phyloP scores from a whole-genome alignment of 2,888 invertebrate genomes.

The Unio delphinus region DNA sequence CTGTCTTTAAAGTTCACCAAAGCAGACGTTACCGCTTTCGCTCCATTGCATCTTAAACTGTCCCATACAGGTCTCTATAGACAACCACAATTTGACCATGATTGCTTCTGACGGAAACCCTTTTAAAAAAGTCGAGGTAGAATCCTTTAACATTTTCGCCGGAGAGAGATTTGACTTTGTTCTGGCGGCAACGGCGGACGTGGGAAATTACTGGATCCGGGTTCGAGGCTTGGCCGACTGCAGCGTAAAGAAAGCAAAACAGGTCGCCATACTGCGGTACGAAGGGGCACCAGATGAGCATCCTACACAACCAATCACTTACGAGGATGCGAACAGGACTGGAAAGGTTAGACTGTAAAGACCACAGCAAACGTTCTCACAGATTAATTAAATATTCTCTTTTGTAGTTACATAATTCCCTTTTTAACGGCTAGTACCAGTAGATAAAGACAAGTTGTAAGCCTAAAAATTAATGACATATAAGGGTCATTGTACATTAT shows the following conservation, averaged over 20 bases:
- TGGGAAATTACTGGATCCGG: constrained; percentile 49
- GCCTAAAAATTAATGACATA: too few relatives aligned
- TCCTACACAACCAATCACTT: constrained; percentile 32
- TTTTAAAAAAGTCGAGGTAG: constrained; percentile 34
- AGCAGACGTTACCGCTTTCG: constrained; percentile 59
- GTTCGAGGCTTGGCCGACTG: constrained; percentile 24
- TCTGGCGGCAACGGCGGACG: constrained; percentile 11
- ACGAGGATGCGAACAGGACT: constrained; percentile 26
- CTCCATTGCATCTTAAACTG: constrained; percentile 74
- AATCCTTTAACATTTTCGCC: constrained; percentile 77
- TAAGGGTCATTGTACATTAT: too few relatives aligned
- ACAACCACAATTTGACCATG: constrained; percentile 49
- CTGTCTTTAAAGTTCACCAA: constrained; percentile 48
- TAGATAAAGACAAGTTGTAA: too few relatives aligned
- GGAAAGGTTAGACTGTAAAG: constrained; percentile 29
- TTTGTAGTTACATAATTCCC: too few relatives aligned
- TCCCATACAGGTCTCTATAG: constrained; percentile 55
- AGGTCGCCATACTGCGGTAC: constrained; percentile 88
- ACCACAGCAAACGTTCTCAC: too few relatives aligned
- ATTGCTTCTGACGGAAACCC: constrained; percentile 53
- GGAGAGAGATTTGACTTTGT: constrained; percentile 77
- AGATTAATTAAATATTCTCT: too few relatives aligned
- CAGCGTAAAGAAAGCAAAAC: constrained; percentile 62
- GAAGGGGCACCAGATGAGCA: constrained; percentile 74
- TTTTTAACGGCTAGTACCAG: too few relatives aligned